Conservation (phyloP, 1,140 invertebrate species). For the Drosophila miranda region DNA sequence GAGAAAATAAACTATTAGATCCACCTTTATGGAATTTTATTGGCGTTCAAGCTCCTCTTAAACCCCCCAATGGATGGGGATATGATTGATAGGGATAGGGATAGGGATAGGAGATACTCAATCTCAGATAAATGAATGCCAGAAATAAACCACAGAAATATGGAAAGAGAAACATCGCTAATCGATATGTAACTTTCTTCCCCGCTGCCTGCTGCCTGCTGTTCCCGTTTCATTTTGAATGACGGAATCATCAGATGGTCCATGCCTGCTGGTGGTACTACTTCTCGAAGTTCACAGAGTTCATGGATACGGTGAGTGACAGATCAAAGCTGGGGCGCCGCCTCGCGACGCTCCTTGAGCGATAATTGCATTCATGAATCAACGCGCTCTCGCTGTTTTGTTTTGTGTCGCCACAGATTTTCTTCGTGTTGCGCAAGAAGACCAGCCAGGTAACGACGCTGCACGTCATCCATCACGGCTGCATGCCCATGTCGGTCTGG, state of each 20-base stretch:
- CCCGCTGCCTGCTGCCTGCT: background rate
- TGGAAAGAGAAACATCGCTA: conserved; percentile 10
- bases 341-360: background rate
- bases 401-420: conserved; percentile 86
- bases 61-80: background rate
- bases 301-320: conserved; percentile 95
- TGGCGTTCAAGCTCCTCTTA: background rate
- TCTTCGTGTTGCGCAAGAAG: conserved; percentile 97
- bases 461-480: conserved; percentile 97
- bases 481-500: conserved; percentile 98
- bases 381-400: conserved; percentile 2
- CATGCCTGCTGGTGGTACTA: conserved; percentile 98
- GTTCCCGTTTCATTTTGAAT: conserved; percentile 6
- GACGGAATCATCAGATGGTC: conserved; percentile 88
- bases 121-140: conserved; percentile 14
- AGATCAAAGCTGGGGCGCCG: background rate
- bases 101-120: conserved; percentile 5
- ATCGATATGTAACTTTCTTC: conserved; percentile 33
- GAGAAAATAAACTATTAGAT: too few relatives aligned
- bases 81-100: background rate
- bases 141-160: background rate
- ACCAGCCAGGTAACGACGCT: conserved; percentile 95
- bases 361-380: conserved; percentile 35
- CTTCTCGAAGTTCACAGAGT: conserved; percentile 97
- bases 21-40: too few relatives aligned